Conservation (phyloP, 1,140 invertebrate genomes). For the Drosophila bipectinata region DNA sequence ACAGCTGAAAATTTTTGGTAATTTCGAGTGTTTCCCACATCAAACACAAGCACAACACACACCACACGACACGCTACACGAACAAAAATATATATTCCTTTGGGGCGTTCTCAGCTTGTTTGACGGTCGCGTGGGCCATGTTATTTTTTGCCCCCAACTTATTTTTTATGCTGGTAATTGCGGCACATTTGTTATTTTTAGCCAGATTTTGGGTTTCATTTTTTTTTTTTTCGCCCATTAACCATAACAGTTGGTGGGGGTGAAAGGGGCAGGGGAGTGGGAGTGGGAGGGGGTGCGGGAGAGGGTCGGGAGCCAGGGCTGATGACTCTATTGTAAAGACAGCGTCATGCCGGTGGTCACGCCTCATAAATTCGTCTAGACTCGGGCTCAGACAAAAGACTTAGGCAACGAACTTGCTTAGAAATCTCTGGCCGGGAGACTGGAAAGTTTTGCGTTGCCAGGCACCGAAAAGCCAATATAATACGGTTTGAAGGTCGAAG, state of each 20-base stretch:
- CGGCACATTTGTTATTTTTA: conserved; percentile 78
- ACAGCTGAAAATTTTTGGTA: conserved; percentile 54
- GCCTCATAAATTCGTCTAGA: conserved; percentile 51
- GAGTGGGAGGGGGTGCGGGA: conserved; percentile 4
- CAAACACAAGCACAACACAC: conserved; percentile 20
- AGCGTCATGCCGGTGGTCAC: conserved; percentile 57
- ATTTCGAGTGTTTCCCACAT: conserved; percentile 80
- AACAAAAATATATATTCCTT: conserved; percentile 21
- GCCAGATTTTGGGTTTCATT: conserved; percentile 23
- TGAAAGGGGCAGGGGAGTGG: neutral
- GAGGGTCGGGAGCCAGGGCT: conserved; percentile 13
- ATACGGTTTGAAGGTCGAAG: conserved; percentile 34
- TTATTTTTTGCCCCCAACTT: conserved; percentile 42
- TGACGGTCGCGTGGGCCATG: conserved; percentile 72
- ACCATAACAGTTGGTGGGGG: conserved; percentile 24
- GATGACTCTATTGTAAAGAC: conserved; percentile 46
- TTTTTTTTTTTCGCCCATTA: conserved; percentile 21
- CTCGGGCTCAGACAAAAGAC: conserved; percentile 67
- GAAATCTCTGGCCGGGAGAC: conserved; percentile 26
- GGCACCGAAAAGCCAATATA: neutral
- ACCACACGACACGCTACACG: neutral
- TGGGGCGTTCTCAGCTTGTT: conserved; percentile 61
- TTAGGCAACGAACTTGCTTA: conserved; percentile 73
- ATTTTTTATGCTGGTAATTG: conserved; percentile 61
- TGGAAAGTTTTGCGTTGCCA: conserved; percentile 35